Evolutionary conservation across 2,888 invertebrate genomes (phyloP).

Genomic region (Cataglyphis cursor): DNA sequence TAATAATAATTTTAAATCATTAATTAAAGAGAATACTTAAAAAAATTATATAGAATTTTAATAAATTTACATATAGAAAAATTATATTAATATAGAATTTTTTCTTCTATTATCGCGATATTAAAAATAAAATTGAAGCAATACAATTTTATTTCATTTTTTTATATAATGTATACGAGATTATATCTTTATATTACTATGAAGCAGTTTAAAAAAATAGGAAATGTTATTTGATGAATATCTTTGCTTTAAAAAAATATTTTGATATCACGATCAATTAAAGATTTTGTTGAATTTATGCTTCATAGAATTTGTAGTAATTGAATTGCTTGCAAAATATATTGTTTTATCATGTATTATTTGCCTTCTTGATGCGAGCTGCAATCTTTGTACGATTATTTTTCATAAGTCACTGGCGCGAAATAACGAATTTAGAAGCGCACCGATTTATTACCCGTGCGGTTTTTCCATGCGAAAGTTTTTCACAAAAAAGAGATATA

Average conservation of each 20-base stretch:
- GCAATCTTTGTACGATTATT: constrained; percentile 1
- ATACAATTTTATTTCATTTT: not conserved
- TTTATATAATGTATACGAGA: not conserved
- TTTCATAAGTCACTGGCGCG: constrained; percentile 33
- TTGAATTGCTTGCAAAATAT: constrained; percentile 21
- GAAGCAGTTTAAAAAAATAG: not conserved
- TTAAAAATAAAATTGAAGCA: not conserved
- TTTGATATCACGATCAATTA: constrained; percentile 3
- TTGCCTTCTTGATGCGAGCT: not conserved
- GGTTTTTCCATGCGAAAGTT: constrained; percentile 10
- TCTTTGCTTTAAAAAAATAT: not conserved
- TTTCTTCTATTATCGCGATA: not conserved
- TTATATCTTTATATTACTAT: not conserved
- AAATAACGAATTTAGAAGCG: constrained; percentile 35
- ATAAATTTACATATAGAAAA: not conserved
- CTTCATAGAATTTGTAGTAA: constrained; percentile 9
- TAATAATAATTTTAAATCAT: not conserved
- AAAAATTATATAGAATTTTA: constrained; percentile 14
- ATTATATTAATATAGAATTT: constrained; percentile 10
- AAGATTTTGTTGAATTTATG: constrained; percentile 16
- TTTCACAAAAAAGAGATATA: not conserved
- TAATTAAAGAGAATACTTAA: not conserved
- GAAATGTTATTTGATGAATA: not conserved
- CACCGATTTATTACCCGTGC: constrained; percentile 24
- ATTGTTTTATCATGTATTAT: not conserved